Base-by-base conservation (phyloP, 2,113 vertebrate genomes). In the Lynx canadensis region DNA sequence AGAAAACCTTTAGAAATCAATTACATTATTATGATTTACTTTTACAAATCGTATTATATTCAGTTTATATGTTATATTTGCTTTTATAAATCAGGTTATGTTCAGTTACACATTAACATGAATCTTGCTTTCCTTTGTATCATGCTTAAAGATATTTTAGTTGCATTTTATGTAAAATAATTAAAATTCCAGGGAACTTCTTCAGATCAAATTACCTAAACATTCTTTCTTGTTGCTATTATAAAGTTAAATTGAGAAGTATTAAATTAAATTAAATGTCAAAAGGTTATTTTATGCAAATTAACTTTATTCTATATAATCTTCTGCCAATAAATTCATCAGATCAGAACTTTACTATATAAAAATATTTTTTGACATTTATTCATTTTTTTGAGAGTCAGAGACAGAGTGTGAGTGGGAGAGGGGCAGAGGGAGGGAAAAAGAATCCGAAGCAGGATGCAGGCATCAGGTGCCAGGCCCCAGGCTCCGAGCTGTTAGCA, bases 201-300 rank as follows among this genome's bases (percentile, higher is more conserved):
- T 90, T 65, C 52, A 80, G 41, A 55, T 80, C 19, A 48, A 69
- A 94, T 85, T n/a, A 83, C 29, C 29, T 4, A 52, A 89, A 41
- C 41, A 69, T 5, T 29, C 3, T n/a, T 27, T 93, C 27, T 50
- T 36, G 31, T 33, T 52, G 68, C 31, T 87, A 25, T 38, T 68
- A 31, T 48, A 71, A 76, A 78, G 27, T 78, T 90, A 21, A 69
- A 86, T 87, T 73, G 50, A 84, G 18, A 88, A 81, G 18, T 68
- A 78, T 41, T 79, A 63, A 68, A 88, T 92, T 81, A 36, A 69
- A 38, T 93, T 78, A 92, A 63, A 68, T 92, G 89, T 89, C 15
- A 84, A 68, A 87, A 78, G 19, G 41, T 60, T 76, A 50, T 50
- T 89, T 96, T 83, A 55, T 78, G 5, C 21, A 93, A 68, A 89